Evolutionary conservation across 2,888 invertebrate species (phyloP).

Genomic region (Anarsia innoxiella): DNA sequence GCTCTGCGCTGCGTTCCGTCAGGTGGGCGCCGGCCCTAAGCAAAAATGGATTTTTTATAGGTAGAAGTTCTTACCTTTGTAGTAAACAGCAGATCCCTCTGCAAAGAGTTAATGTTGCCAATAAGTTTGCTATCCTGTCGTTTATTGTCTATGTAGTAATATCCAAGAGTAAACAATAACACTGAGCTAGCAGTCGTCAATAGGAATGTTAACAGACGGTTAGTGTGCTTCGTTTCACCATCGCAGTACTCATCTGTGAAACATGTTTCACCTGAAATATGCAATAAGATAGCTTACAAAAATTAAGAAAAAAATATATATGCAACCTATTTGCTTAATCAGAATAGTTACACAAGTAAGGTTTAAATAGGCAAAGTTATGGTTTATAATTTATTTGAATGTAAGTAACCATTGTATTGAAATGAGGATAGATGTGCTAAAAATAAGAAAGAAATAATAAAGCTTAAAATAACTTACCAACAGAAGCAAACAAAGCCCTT

Average conservation of each 20-base stretch:
- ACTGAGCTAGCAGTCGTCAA: slow-evolving; percentile 82
- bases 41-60: too few species aligned
- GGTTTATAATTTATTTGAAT: too few species aligned
- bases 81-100: slow-evolving; percentile 63
- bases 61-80: slow-evolving; percentile 76
- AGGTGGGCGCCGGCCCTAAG: too few species aligned
- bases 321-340: too few species aligned
- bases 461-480: slow-evolving; percentile 56
- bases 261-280: slow-evolving; percentile 43
- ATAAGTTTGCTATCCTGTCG: slow-evolving; percentile 82
- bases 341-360: too few species aligned
- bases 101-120: slow-evolving; percentile 74
- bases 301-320: too few species aligned
- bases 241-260: slow-evolving; percentile 59
- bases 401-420: too few species aligned
- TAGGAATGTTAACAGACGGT: slow-evolving; percentile 74
- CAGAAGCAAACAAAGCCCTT: slow-evolving; percentile 53
- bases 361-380: too few species aligned
- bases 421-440: too few species aligned
- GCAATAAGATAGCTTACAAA: background rate
- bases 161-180: slow-evolving; percentile 82
- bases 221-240: slow-evolving; percentile 45
- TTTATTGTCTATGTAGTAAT: slow-evolving; percentile 85
- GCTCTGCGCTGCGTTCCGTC: too few species aligned
- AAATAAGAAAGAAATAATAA: too few species aligned